Evolutionary conservation across 2,113 vertebrate genomes (phyloP), one percentile per base, ranked within the genome.

Genomic region (Oplegnathus fasciatus): DNA sequence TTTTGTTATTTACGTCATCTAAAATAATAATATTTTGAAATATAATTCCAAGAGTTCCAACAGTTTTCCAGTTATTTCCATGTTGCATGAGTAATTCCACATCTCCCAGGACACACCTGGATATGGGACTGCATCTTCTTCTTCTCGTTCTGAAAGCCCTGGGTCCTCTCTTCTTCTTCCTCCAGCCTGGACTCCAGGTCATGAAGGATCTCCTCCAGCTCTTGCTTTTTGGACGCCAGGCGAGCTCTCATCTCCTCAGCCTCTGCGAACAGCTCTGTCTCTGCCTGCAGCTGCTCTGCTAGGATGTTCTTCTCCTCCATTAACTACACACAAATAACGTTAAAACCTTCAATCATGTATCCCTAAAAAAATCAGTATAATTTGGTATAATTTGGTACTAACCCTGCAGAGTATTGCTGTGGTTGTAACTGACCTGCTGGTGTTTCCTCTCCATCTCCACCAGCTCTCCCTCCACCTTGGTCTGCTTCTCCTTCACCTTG

Each of bases 71-170:
- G 26, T 34, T n/a, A 22, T 4, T 30, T 5, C 4, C 0, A 17
- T 26, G 65, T 48, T 75, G 14, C 20, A 54, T 15, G 62, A 26
- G 32, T 75, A 18, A 9, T 22, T 54, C 1, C 4, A 55, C 40
- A n/a, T 78, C 3, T 10, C 13, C 7, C 1, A 2, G 15, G 10
- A 65, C 85, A 57, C 28, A 99, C 98, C 97, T 99, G 98, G 85
- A 99, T 96, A 52, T 99, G 98, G 0, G 97, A 90, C 88, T 99
- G 98, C 98, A 99, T 99, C 92, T 99, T 99, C 94, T 99, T 99
- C 94, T 99, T 99, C 70, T 99, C 98, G 15, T 97, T 98, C 91
- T 98, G 97, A 91, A 98, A 7, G 58, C 96, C 93, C 87, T 99
- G 98, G 90, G 94, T 97, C 90, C 98, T 94, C 91, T 99, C 98